Base-by-base conservation (phyloP, 2,888 invertebrate species). In the Xanthia icteritia region DNA sequence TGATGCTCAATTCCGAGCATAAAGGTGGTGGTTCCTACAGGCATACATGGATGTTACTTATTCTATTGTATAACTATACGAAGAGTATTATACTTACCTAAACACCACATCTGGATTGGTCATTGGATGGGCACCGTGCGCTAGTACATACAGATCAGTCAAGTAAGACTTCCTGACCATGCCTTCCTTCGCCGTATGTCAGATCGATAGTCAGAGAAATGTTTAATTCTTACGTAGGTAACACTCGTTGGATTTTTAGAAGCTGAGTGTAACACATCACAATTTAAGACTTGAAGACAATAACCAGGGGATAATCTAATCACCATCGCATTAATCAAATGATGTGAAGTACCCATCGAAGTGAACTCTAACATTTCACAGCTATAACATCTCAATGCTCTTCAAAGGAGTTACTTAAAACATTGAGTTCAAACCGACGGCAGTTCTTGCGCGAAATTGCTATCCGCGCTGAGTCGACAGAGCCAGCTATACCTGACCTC, bases 381-480 rank as follows among this genome's bases (percentile, higher is more conserved):
- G 73, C 82, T 79, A 74, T 81, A 89, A 86, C 84, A 76, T 81
- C 84, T 82, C 79, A 86, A 87, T 86, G 78, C 80, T 80, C 81
- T 86, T 81, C 82, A 82, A 88, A 82, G 85, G 77, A 87, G 83
- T 85, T 79, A 71, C 90, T 89, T 87, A 88, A 88, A 89, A 89
- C 87, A 89, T 88, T 88, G 88, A 85, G 88, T 89, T 84, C 84
- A 83, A 85, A 70, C 86, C 88, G 87, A 89, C 84, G 86, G 84
- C 88, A 89, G 90, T 83, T 89, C 90, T 90, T 88, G 86, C 90
- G 90, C 89, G 91, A 92, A 92, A 92, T 92, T 91, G 90, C 88
- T 88, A 85, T 86, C 83, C 86, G 88, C 87, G 86, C 89, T 92
- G 91, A 92, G 75, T 91, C 89, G 86, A 85, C 92, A 76, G 31